Evolutionary conservation across 2,797 vertebrate genomes (phyloP), one percentile per base, ranked within the genome.

Genomic region (Takifugu ocellatus): DNA sequence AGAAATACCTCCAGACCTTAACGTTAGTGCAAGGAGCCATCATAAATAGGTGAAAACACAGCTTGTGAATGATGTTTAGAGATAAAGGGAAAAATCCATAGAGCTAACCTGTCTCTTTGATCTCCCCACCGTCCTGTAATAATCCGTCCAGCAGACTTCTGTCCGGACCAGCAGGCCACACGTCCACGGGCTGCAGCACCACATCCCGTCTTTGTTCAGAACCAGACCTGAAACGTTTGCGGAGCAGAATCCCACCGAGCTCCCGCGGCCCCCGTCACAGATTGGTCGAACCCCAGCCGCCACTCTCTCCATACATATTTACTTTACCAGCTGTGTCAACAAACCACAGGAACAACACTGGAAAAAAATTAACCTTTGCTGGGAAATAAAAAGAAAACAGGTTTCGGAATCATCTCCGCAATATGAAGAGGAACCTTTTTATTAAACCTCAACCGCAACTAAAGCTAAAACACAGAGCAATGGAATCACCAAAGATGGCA

Each of bases 291-390:
- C 54, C 51, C 51, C 53, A 9, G 3, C 25, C 3, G 44, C 9
- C 31, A 17, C 53, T 53, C 59, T 15, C 51, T 49, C 47, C 16
- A 0, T 3, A 36, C 52, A 57, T 78, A 63, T 87, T 87, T 80
- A 82, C 88, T 78, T 59, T 73, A 60, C 63, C 83, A 86, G 82
- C 85, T 87, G 86, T 56, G 87, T 89, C 83, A 88, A 89, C 80
- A 89, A 86, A 63, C 24, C 3, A 5, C 1, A 39, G 62, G 77
- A 77, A 78, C 71, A 74, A 75, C 73, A 77, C 71, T 63, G 59
- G 82, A 63, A 72, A 84, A 84, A 87, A 70, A 86, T 88, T 82
- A 86, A 88, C 85, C 70, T 66, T 8, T 59, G 57, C 72, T 6
- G 17, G 68, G 52, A 46, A 51, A 24, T 53, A 49, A 50, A 16